Conservation (phyloP, 2,113 vertebrate genomes). For the Lutjanus erythropterus region DNA sequence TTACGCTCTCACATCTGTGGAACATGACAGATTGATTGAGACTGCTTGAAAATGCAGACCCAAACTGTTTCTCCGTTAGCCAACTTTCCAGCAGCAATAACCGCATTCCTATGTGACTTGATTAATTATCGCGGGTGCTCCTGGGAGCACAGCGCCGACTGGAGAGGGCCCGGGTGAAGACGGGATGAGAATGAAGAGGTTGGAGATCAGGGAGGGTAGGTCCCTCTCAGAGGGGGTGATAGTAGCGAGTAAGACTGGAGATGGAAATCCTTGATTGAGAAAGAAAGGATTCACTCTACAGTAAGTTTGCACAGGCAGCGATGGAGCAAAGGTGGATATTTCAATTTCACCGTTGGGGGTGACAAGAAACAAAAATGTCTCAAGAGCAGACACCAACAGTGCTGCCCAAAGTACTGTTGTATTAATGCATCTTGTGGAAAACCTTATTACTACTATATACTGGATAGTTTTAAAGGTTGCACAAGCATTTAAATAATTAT, state of each 20-base stretch:
- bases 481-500: too few species aligned
- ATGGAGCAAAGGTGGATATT: neutral
- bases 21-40: constrained; percentile 71
- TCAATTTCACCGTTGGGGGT: too few species aligned
- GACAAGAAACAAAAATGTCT: too few species aligned
- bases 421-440: too few species aligned
- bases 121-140: constrained; percentile 46
- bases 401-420: too few species aligned
- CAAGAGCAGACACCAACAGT: too few species aligned
- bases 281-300: neutral
- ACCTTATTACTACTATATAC: too few species aligned
- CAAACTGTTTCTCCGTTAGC: constrained; percentile 47
- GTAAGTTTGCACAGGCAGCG: neutral
- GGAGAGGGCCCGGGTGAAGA: constrained; percentile 9
- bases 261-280: neutral
- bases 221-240: neutral
- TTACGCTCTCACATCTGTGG: constrained; percentile 59
- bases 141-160: neutral
- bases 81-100: constrained; percentile 43
- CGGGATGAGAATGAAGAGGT: neutral
- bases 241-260: neutral
- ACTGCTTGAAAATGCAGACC: constrained; percentile 37
- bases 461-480: too few species aligned
- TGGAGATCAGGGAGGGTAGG: neutral
- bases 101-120: constrained; percentile 26